Evolutionary conservation across 2,113 vertebrate genomes (phyloP).

Genomic region (Pteropus alecto): DNA sequence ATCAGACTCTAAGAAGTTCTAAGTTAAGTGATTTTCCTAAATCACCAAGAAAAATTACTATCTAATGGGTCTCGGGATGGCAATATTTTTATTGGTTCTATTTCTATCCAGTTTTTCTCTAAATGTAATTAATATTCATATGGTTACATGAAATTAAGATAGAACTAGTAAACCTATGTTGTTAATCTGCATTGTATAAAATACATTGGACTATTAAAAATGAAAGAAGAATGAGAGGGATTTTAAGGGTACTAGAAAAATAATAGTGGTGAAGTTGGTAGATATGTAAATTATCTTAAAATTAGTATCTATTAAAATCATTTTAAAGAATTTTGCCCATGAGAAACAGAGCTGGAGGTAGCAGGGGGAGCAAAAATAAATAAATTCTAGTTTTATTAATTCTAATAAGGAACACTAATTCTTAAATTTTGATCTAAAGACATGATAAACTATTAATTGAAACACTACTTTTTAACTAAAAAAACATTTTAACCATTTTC

Average conservation of each 20-base stretch:
- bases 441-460: slow-evolving; percentile 5
- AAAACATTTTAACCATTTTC: not conserved
- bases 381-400: not conserved
- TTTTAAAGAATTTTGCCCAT: not conserved
- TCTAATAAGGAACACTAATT: not conserved
- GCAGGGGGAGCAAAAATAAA: not conserved
- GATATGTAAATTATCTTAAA: not conserved
- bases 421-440: not conserved
- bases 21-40: not conserved
- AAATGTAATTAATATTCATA: not conserved
- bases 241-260: not conserved
- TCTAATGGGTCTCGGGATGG: not conserved
- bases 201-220: not conserved
- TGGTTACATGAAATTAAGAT: not conserved
- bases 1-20: not conserved
- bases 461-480: not conserved
- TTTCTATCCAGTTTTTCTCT: not conserved
- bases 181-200: not conserved
- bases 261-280: not conserved
- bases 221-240: not conserved
- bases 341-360: not conserved
- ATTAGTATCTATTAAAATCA: not conserved
- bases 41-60: not conserved
- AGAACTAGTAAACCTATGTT: not conserved
- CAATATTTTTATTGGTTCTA: not conserved